Percentiles rank a stretch among this genome's conserved stretches.
These are phyloP conservation scores for Pollenia labialis DNA, from an alignment of 2,888 invertebrate genomes.

Conservation along the genomic window DNA sequence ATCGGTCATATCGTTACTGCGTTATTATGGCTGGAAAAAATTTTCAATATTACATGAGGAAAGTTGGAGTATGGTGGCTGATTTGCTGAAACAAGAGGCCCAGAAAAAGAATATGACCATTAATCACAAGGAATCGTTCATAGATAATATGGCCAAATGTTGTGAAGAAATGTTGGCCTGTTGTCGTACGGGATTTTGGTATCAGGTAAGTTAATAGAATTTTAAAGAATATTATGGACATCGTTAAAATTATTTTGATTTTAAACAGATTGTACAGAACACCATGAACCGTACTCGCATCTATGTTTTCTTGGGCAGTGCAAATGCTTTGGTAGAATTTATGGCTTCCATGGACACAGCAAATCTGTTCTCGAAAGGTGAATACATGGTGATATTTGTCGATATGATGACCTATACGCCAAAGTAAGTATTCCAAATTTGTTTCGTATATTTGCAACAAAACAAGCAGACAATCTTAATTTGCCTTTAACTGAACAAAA, in stretches of 20 bases:
- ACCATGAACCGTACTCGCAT: slow-evolving; percentile 95
- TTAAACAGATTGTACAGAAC: slow-evolving; percentile 86
- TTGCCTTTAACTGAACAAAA: neutral
- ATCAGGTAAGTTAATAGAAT: slow-evolving; percentile 86
- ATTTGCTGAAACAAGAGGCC: slow-evolving; percentile 91
- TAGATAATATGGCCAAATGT: slow-evolving; percentile 89
- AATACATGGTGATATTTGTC: slow-evolving; percentile 97
- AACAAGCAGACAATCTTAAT: slow-evolving; percentile 39
- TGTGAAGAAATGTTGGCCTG: slow-evolving; percentile 90
- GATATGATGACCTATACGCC: slow-evolving; percentile 95
- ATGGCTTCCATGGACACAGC: slow-evolving; percentile 96
- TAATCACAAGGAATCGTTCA: slow-evolving; percentile 90
- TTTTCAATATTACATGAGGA: slow-evolving; percentile 95
- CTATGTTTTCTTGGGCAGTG: slow-evolving; percentile 96
- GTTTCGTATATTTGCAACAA: slow-evolving; percentile 25
- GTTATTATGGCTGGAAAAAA: slow-evolving; percentile 96
- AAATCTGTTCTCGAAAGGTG: slow-evolving; percentile 94
- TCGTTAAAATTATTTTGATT: neutral
- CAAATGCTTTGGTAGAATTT: slow-evolving; percentile 94
- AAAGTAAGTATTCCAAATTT: slow-evolving; percentile 84
- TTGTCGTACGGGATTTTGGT: slow-evolving; percentile 92
- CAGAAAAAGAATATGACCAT: slow-evolving; percentile 91
- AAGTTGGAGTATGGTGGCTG: slow-evolving; percentile 92
- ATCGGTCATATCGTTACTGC: slow-evolving; percentile 95
- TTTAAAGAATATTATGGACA: neutral